Evolutionary conservation across 2,888 invertebrate genomes (phyloP), one percentile per base, ranked within the genome.

Genomic region (Acanthopleura granulata): DNA sequence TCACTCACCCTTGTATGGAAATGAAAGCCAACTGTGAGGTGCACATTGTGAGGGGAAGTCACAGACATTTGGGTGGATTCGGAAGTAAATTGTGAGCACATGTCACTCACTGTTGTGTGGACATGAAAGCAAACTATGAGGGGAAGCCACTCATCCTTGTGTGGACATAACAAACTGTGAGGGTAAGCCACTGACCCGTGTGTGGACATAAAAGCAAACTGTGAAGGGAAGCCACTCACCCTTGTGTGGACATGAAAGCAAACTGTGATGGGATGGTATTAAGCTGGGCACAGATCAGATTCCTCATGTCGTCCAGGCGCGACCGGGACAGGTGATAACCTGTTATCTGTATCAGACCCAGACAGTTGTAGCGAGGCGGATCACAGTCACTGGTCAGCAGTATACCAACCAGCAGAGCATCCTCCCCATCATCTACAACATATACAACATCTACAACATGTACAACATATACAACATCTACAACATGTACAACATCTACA

Each of bases 271-370:
- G 71, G 15, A 71, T 16, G 1, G 40, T 16, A 9, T 49, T 22
- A 14, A 71, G 71, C 49, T 71, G 71, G n/a, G 71, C 50, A 30
- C 49, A 40, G 9, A 71, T 40, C 16, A 49, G 15, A 12, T 40
- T 40, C 3, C 71, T 30, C 22, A 71, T 22, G 9, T 40, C 71
- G 22, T 40, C 71, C 71, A 71, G 50, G 1, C 66, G 15, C 6
- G 25, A 16, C 3, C 29, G 6, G 49, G 40, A 18, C 18, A 71
- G 14, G 50, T 71, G 71, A 22, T 40, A 49, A 27, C n/a, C 16
- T 16, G 71, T 22, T 16, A 71, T 22, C 25, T 71, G 71, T 16
- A 71, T 71, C n/a, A 71, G 49, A 16, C 71, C 71, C 22, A 71
- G 25, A 25, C 71, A 71, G 40, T 4, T 71, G 49, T 49, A 14